phyloP scores from a whole-genome alignment of 2,113 vertebrate species.

The Peromyscus californicus region DNA sequence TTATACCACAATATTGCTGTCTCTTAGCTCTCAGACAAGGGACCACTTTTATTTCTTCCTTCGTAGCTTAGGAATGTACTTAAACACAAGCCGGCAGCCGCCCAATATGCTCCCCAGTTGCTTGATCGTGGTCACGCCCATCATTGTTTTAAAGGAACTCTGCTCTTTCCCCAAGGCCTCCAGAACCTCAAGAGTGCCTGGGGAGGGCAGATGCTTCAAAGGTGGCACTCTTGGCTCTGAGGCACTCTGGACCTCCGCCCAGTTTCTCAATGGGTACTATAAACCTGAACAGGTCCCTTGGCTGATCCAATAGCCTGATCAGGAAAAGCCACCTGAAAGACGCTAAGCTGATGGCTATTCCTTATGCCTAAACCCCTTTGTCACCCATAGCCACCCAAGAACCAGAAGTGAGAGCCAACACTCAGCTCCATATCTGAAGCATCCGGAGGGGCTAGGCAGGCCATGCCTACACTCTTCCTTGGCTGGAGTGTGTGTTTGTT shows the following conservation, averaged over 20 bases:
- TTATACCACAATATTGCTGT: slow-evolving; percentile 80
- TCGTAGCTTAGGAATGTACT: slow-evolving; percentile 78
- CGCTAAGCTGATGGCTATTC: not conserved
- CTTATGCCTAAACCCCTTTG: not conserved
- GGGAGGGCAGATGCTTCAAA: not conserved
- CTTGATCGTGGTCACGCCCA: not conserved
- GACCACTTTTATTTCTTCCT: slow-evolving; percentile 80
- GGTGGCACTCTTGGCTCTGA: not conserved
- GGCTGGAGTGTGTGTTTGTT: not conserved
- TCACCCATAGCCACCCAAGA: not conserved
- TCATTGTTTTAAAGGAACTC: not conserved
- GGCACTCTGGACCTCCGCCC: not conserved
- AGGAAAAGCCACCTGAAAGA: not conserved
- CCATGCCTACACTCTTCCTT: too few species aligned
- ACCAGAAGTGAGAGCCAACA: not conserved
- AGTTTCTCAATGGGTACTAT: not conserved
- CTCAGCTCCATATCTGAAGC: not conserved
- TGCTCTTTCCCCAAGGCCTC: not conserved
- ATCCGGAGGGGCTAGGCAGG: not conserved
- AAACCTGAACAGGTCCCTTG: not conserved
- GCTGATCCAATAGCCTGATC: not conserved
- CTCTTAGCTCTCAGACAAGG: slow-evolving; percentile 76
- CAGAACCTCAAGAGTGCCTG: not conserved
- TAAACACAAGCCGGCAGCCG: slow-evolving; percentile 14
- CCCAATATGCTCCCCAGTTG: not conserved